Evolutionary conservation across 2,113 vertebrate species (phyloP).

Genomic region (Podarcis muralis): DNA sequence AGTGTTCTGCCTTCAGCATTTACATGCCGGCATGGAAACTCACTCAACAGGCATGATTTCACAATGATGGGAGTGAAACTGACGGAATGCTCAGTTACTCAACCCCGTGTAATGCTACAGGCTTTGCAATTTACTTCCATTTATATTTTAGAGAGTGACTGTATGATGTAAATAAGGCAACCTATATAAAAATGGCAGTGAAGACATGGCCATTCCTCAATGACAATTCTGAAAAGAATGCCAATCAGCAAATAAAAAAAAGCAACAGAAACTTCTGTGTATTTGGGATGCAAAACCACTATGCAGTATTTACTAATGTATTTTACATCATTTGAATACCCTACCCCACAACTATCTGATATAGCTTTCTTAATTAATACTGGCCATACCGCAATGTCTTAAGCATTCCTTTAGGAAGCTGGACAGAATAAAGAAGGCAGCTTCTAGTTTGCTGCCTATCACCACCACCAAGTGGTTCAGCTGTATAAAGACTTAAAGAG

Average conservation of each 20-base stretch:
- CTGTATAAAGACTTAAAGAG: neutral
- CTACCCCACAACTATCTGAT: neutral
- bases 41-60: neutral
- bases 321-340: neutral
- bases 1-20: neutral
- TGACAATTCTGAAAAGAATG: neutral
- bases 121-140: neutral
- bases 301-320: neutral
- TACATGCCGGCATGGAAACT: neutral
- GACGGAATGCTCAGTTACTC: neutral
- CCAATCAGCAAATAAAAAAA: neutral
- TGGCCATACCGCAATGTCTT: neutral
- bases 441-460: neutral
- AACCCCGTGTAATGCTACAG: neutral
- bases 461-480: slow-evolving; percentile 59
- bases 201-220: neutral
- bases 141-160: neutral
- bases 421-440: neutral
- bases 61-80: neutral
- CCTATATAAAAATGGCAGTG: too few relatives aligned
- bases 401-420: neutral
- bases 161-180: neutral
- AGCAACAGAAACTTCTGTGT: neutral
- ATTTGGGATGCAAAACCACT: neutral
- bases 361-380: neutral